Conservation (phyloP, 2,113 vertebrate species). For the Oreocharis arfaki region DNA sequence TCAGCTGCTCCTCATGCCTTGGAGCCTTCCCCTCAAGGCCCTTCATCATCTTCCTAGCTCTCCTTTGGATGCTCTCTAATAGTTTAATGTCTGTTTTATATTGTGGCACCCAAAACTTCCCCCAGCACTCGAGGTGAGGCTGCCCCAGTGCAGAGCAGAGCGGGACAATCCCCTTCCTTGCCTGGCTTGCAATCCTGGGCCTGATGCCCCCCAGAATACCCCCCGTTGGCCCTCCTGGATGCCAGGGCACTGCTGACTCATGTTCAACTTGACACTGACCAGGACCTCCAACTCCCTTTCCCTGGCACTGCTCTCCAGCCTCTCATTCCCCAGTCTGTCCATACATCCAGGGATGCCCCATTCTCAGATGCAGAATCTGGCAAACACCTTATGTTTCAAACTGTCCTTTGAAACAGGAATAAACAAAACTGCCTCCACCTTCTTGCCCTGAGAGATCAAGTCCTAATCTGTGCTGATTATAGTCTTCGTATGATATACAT, state of each 20-base stretch:
- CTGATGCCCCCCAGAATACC: not conserved
- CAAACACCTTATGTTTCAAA: not conserved
- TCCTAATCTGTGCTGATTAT: not conserved
- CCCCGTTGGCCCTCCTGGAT: not conserved
- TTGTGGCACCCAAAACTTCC: not conserved
- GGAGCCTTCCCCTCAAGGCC: accelerated
- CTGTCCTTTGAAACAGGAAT: not conserved
- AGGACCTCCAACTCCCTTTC: not conserved
- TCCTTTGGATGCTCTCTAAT: not conserved
- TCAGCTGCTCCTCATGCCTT: not conserved
- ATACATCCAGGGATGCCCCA: not conserved
- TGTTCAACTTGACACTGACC: accelerated
- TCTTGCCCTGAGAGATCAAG: not conserved
- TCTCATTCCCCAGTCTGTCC: not conserved
- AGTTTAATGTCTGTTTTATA: not conserved
- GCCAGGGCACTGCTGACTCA: not conserved
- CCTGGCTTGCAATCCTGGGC: accelerated
- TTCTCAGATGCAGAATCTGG: not conserved
- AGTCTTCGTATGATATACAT: not conserved
- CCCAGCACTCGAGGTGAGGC: accelerated
- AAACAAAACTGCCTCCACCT: not conserved
- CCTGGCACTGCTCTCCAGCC: accelerated
- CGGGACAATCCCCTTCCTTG: not conserved
- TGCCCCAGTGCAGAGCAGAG: accelerated
- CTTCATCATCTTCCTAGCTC: not conserved